Percentiles rank a stretch among this genome's conserved stretches.
Conservation (phyloP, 1,140 invertebrate species). For the Eciton burchellii region DNA sequence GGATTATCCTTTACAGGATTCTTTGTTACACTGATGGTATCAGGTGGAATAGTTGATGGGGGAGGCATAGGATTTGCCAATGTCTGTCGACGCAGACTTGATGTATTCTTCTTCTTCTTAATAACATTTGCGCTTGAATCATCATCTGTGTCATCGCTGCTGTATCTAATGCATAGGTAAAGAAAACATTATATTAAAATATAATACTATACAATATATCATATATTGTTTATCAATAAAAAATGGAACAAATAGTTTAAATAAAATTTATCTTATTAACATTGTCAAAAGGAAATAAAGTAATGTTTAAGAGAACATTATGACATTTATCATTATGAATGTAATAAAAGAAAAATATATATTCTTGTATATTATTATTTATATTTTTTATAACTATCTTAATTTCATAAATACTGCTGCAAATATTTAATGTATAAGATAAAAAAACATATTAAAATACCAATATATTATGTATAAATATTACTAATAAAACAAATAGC, state of each 20-base stretch:
- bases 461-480: too few relatives aligned
- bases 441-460: background rate
- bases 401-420: too few relatives aligned
- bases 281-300: background rate
- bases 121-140: constrained; percentile 70
- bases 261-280: background rate
- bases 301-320: too few relatives aligned
- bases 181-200: constrained; percentile 3
- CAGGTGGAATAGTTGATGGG: constrained; percentile 67
- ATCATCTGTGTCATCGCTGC: constrained; percentile 83
- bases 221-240: background rate
- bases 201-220: background rate
- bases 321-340: too few relatives aligned
- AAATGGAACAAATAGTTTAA: constrained; percentile 3
- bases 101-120: constrained; percentile 79
- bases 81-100: constrained; percentile 78
- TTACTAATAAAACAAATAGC: too few relatives aligned
- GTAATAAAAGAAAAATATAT: too few relatives aligned
- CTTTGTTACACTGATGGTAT: constrained; percentile 58
- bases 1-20: constrained; percentile 74
- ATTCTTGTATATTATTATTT: too few relatives aligned
- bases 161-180: constrained; percentile 76
- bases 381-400: too few relatives aligned
- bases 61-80: constrained; percentile 84
- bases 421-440: constrained; percentile 75